Conservation (phyloP, 2,797 vertebrate genomes). For the Gymnoscopelus microlampas region DNA sequence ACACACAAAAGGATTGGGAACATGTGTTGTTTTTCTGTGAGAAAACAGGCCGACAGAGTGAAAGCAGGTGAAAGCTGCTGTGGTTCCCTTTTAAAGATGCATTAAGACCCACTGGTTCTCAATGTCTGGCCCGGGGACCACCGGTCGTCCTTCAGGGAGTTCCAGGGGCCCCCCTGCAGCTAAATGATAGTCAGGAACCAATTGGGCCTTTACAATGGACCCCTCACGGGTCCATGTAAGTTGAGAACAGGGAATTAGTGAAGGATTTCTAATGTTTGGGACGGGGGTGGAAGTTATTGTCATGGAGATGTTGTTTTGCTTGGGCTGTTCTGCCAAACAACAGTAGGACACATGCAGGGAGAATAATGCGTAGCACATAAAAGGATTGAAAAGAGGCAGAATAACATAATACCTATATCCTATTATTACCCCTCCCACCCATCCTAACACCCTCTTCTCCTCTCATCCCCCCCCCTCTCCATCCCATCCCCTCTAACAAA, state of each 20-base stretch:
- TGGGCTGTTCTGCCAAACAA: not conserved
- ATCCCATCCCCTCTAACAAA: slow-evolving; percentile 27
- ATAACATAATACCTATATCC: slow-evolving; percentile 10
- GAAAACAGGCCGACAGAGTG: slow-evolving; percentile 27
- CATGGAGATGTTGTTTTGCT: not conserved
- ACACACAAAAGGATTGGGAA: slow-evolving; percentile 55
- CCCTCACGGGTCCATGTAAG: too few relatives aligned
- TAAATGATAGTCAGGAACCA: too few relatives aligned
- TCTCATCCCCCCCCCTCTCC: slow-evolving; percentile 1
- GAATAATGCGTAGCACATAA: slow-evolving; percentile 2
- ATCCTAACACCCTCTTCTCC: not conserved
- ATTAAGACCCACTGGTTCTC: too few relatives aligned
- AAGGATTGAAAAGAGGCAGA: slow-evolving; percentile 11
- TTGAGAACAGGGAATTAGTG: too few relatives aligned
- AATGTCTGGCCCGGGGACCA: too few relatives aligned
- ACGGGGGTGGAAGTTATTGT: not conserved
- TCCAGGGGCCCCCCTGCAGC: too few relatives aligned
- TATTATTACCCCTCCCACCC: not conserved
- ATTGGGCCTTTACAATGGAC: too few relatives aligned
- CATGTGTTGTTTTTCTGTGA: slow-evolving; percentile 54
- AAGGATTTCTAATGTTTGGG: too few relatives aligned
- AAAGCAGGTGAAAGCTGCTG: slow-evolving; percentile 38
- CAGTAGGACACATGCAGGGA: not conserved
- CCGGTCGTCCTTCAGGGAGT: too few relatives aligned
- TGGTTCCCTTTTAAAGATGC: slow-evolving; percentile 19